Evolutionary conservation across 2,113 vertebrate genomes (phyloP).

Genomic region (Sarotherodon lohbergeri): DNA sequence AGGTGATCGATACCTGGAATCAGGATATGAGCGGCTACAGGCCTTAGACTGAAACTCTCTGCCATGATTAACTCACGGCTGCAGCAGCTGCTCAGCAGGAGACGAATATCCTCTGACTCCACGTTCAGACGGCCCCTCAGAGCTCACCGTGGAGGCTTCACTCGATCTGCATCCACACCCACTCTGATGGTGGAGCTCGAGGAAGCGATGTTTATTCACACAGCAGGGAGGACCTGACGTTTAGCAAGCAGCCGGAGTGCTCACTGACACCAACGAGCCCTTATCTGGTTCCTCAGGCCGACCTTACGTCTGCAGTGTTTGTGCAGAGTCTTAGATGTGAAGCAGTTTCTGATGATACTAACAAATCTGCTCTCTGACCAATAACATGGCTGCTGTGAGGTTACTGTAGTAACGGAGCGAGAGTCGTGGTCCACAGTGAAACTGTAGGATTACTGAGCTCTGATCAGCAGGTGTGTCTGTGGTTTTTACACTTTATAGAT

Average conservation of each 20-base stretch:
- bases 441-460: neutral
- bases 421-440: fast-evolving
- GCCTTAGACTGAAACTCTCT: fast-evolving
- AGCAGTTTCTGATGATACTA: neutral
- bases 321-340: neutral
- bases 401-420: neutral
- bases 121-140: neutral
- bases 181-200: neutral
- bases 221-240: too few relatives aligned
- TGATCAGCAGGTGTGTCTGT: neutral
- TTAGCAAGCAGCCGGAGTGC: neutral
- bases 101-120: neutral
- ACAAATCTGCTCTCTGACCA: neutral
- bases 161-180: neutral
- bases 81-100: neutral
- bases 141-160: neutral
- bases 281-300: neutral
- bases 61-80: neutral
- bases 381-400: neutral
- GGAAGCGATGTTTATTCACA: neutral
- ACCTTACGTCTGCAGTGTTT: neutral
- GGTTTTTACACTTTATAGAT: neutral
- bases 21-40: neutral
- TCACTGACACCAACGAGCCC: neutral
- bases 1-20: neutral